Base-by-base conservation (phyloP, 2,113 vertebrate species). In the Cavia porcellus region DNA sequence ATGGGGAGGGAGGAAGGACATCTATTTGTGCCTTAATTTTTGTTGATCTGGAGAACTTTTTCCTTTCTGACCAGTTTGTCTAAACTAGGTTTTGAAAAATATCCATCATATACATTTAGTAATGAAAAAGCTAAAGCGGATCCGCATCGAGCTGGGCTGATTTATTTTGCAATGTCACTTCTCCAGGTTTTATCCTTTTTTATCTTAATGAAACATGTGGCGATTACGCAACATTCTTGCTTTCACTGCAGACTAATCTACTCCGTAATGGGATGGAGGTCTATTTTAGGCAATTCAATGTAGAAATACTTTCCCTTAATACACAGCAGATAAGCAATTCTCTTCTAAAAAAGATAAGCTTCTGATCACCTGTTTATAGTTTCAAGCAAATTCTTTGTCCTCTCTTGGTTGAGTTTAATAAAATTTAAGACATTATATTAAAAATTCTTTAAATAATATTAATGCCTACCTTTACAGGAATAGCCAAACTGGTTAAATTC, bases 11-110 rank as follows among this genome's bases (percentile, higher is more conserved):
- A 92, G 28, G 15, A 74, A 95, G 66, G n/a, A 72, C 25, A 92
- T 95, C 88, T 85, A 57, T 94, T 97, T 96, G 92, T 61, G 94
- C 81, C 68, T 96, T 96, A 83, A 96, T 97, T 97, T 97, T 96
- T n/a, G 1, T 94, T 93, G 85, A 92, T 93, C 92, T 68, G 47
- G 59, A 82, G 70, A 97, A 94, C 64, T 82, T 92, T 72, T 96
- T 98, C 42, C 52, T 90, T 87, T 81, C 55, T 64, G 90, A 90
- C 70, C 75, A 92, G 90, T 96, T 95, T 97, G 89, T 94, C 86
- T 90, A 96, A 96, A 97, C 92, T 45, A 86, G 86, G 86, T 77
- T 96, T 85, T 96, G 93, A 96, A 96, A 95, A 97, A 81, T 95
- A 94, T 97, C 95, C 52, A 88, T 96, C 96, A 90, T 75, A 52